Conservation (phyloP, 2,888 invertebrate genomes). For the Drosophila neutralis region DNA sequence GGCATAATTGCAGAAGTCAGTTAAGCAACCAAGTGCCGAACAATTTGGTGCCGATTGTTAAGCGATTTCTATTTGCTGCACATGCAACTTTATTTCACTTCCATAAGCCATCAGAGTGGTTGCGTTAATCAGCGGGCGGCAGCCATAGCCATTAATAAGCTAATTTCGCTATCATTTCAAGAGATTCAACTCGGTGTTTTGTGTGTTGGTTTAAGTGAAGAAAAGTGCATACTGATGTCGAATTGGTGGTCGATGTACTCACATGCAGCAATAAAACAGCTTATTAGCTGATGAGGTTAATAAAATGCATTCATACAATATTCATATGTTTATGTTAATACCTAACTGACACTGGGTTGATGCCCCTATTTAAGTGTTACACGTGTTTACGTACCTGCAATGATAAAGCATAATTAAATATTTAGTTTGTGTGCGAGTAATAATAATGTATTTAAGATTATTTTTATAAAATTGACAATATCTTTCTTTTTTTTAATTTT, state of each 20-base stretch:
- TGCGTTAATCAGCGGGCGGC: constrained; percentile 40
- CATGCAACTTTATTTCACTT: constrained; percentile 53
- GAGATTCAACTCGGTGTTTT: constrained; percentile 27
- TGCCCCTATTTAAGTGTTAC: constrained; percentile 16
- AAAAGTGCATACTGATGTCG: constrained; percentile 70
- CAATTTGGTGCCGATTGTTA: constrained; percentile 37
- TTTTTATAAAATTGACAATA: neutral
- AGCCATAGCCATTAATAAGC: constrained; percentile 64
- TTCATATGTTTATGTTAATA: neutral
- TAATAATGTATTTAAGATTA: neutral
- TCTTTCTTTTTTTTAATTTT: neutral
- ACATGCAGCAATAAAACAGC: constrained; percentile 38
- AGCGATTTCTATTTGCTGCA: constrained; percentile 38
- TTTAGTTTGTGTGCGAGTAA: neutral
- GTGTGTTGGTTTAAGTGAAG: constrained; percentile 44
- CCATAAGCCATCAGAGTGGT: constrained; percentile 38
- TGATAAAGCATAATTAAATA: constrained; percentile 7
- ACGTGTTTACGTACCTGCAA: constrained; percentile 50
- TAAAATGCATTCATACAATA: constrained; percentile 27
- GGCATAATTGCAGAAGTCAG: constrained; percentile 44
- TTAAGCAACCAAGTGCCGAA: constrained; percentile 23
- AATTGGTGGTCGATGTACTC: constrained; percentile 46
- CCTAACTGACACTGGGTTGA: constrained; percentile 3
- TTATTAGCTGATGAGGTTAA: constrained; percentile 55
- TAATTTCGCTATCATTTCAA: constrained; percentile 56